Evolutionary conservation across 1,140 invertebrate genomes (phyloP).

Genomic region (Caenorhabditis inopinata): DNA sequence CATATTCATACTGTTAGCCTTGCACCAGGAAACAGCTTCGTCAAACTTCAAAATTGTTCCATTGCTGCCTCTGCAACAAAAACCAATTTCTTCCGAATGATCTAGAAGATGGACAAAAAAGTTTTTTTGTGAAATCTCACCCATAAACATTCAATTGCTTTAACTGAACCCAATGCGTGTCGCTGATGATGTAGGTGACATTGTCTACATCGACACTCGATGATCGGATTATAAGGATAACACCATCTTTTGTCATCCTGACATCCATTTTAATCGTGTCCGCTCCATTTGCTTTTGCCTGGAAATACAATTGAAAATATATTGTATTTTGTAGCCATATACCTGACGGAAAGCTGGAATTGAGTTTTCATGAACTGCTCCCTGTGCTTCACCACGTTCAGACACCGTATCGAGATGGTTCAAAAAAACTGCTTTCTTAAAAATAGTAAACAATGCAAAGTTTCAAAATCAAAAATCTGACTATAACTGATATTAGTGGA

Average conservation of each 20-base stretch:
- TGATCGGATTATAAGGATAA: neutral
- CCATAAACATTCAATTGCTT: neutral
- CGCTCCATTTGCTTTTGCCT: neutral
- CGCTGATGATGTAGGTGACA: neutral
- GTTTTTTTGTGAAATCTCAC: neutral
- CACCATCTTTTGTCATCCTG: slow-evolving; percentile 1
- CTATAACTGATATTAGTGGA: too few species aligned
- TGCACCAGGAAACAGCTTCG: neutral
- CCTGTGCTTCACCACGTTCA: neutral
- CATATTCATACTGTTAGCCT: slow-evolving; percentile 1
- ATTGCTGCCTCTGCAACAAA: neutral
- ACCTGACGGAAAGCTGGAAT: slow-evolving; percentile 4
- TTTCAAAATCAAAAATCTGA: too few species aligned
- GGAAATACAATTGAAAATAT: neutral
- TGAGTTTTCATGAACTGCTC: neutral
- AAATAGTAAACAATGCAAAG: too few species aligned
- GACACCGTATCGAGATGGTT: neutral
- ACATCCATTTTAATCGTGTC: slow-evolving; percentile 17
- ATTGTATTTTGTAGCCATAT: neutral
- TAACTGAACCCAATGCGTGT: neutral
- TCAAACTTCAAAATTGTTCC: neutral
- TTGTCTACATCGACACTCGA: neutral
- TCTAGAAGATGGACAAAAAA: too few species aligned
- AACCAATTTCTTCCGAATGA: too few species aligned
- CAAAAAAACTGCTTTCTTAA: neutral